Conservation (phyloP, 2,888 invertebrate species). For the Nemapogon koenigi region DNA sequence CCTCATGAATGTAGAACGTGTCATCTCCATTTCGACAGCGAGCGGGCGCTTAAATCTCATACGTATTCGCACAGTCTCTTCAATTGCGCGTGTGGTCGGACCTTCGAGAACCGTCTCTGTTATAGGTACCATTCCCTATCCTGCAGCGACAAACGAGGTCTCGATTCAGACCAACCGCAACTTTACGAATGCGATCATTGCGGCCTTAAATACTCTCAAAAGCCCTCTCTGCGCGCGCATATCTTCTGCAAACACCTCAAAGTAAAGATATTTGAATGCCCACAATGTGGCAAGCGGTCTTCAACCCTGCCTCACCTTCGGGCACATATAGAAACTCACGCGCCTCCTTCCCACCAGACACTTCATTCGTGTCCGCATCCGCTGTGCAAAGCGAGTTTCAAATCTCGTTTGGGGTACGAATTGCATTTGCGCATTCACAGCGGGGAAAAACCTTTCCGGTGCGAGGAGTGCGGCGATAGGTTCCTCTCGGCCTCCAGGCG, state of each 20-base stretch:
- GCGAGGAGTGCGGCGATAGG: slow-evolving; percentile 35
- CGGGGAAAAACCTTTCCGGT: slow-evolving; percentile 41
- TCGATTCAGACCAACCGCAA: slow-evolving; percentile 3
- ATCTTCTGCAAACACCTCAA: slow-evolving; percentile 46
- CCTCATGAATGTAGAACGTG: slow-evolving; percentile 30
- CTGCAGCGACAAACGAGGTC: slow-evolving; percentile 19
- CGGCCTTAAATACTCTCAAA: slow-evolving; percentile 34
- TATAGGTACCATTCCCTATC: slow-evolving; percentile 30
- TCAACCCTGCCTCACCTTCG: slow-evolving; percentile 36
- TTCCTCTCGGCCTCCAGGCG: slow-evolving; percentile 46
- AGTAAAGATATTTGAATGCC: slow-evolving; percentile 36
- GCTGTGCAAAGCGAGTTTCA: slow-evolving; percentile 37
- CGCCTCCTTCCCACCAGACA: slow-evolving; percentile 26
- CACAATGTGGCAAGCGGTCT: slow-evolving; percentile 40
- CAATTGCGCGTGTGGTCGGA: slow-evolving; percentile 32
- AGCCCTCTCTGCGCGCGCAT: slow-evolving; percentile 41
- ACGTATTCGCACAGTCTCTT: slow-evolving; percentile 35
- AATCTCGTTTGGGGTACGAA: slow-evolving; percentile 33
- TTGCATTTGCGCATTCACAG: slow-evolving; percentile 43
- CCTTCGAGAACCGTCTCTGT: slow-evolving; percentile 41
- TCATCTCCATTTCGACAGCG: slow-evolving; percentile 28
- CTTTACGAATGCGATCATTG: slow-evolving; percentile 38
- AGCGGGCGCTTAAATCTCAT: slow-evolving; percentile 36
- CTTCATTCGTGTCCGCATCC: slow-evolving; percentile 30
- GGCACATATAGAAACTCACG: slow-evolving; percentile 36